Evolutionary conservation across 2,797 vertebrate species (phyloP), one percentile per base, ranked within the genome.

Genomic region (Lepus oiostolus): DNA sequence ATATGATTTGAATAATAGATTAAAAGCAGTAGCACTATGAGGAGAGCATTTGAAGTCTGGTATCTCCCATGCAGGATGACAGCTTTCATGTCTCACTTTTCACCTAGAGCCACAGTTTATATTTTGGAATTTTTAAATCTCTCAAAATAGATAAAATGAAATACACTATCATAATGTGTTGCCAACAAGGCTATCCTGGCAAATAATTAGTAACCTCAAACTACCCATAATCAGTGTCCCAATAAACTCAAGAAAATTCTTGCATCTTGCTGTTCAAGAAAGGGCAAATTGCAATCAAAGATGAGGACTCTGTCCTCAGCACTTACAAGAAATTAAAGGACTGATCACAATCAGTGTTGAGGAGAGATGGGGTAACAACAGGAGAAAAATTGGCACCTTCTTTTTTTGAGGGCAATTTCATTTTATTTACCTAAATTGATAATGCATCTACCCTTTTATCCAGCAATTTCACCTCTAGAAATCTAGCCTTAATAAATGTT

Each of bases 1-100:
- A 93, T 58, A 88, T 63, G 74, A 95, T 92, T 63, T 96, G 85
- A 96, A 93, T 94, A 96, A 96, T 52, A 95, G 91, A 96, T 96
- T 67, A 96, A 92, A 95, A 67, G 76, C 67, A 54, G 50, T 8
- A 42, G 8, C 38, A 26, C 12, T n/a, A 14, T 17, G 14, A 79
- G 26, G 77, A n/a, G 0, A 58, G 58, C 77, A 71, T 87, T 28
- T 94, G 90, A 96, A 94, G 90, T 82, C 7, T 19, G 21, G 26
- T 4, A 4, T 74, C 68, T 38, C 58, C 62, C 50, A 35, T 63
- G 30, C 14, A 11, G 54, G 26, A 4, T 5, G 68, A 91, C 58
- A 63, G 42, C 21, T 58, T 85, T 86, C 50, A 30, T 50, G 24
- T 13, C 24, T 76, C 22, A 21, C 21, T 62, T 74, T 68, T 87